These are phyloP conservation scores for Invenusta paracnida DNA, from an alignment of 2,888 invertebrate genomes.

Conservation along the genomic window DNA sequence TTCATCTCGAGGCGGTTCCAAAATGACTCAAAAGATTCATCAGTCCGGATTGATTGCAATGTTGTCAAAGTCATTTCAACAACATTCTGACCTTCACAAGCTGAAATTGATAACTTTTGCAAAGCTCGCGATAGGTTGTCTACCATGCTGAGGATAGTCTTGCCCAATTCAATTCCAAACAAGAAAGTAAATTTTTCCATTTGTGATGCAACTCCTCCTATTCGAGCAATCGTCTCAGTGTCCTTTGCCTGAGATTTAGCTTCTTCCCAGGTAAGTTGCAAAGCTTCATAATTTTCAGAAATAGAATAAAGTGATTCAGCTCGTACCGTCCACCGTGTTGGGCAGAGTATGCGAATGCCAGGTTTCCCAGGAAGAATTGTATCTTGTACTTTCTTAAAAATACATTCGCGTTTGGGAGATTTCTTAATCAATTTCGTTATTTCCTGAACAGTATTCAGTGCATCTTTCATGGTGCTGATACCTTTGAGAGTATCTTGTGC, in stretches of 20 bases:
- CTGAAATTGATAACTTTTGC: neutral
- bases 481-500: neutral
- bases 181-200: neutral
- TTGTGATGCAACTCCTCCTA: too few species aligned
- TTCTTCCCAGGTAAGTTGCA: too few species aligned
- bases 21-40: neutral
- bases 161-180: neutral
- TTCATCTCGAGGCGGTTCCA: neutral
- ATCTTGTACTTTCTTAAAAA: neutral
- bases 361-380: too few species aligned
- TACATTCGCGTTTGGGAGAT: neutral
- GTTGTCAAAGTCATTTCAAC: neutral
- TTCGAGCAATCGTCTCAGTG: too few species aligned
- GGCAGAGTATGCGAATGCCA: too few species aligned
- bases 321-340: too few species aligned
- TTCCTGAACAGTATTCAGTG: constrained; percentile 7
- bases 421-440: neutral
- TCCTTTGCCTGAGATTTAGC: too few species aligned
- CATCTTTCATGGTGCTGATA: neutral
- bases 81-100: neutral
- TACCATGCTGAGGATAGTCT: neutral
- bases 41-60: neutral
- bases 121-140: neutral
- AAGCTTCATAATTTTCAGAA: too few species aligned
- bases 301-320: too few species aligned